Base-by-base conservation (phyloP, 1,140 invertebrate species). In the Augochlora pura region DNA sequence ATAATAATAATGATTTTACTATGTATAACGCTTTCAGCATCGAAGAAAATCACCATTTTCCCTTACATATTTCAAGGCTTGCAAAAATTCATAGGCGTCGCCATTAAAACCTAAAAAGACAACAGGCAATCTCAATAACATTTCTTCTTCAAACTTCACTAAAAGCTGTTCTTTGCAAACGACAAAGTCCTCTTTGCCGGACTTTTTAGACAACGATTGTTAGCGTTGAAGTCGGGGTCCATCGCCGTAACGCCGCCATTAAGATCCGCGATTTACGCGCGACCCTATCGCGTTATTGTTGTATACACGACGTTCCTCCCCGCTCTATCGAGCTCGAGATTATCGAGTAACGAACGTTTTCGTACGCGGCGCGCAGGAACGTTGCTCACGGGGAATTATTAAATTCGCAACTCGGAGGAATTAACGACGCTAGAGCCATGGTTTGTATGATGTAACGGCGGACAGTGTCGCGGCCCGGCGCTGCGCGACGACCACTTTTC, bases 261-360 rank as follows among this genome's bases (percentile, higher is more conserved):
- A 71, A 71, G 23, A 42, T 16, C 12, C 10, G 6, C 38, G 27
- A 60, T 71, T 71, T 71, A 71, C 38, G 39, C n/a, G 39, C 38
- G 14, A 0, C 23, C 42, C 18, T 39, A n/a, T 25, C 32, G 32
- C 39, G 42, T 71, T 12, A 18, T 71, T 23, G 39, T 38, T 60
- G 18, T 16, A 7, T 38, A 23, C 32, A 5, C 18, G 38, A 42
- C 14, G 18, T 42, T 18, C n/a, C n/a, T 60, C n/a, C 57, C 10
- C 54, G 21, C 38, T 66, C 5, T 23, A 7, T 59, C 68, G 5
- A 38, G 52, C 69, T 60, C 60, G 59, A 42, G n/a, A 59, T 42
- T 23, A 23, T 57, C 69, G 18, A 21, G 38, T 21, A 66, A 66
- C 21, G 64, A 66, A 46, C 64, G 46, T 39, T 66, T n/a, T 66